A percentile compares a stretch with the other conserved stretches of the same genome.
Evolutionary conservation across 2,888 invertebrate species (phyloP).

Genomic region (Meloe dianella): DNA sequence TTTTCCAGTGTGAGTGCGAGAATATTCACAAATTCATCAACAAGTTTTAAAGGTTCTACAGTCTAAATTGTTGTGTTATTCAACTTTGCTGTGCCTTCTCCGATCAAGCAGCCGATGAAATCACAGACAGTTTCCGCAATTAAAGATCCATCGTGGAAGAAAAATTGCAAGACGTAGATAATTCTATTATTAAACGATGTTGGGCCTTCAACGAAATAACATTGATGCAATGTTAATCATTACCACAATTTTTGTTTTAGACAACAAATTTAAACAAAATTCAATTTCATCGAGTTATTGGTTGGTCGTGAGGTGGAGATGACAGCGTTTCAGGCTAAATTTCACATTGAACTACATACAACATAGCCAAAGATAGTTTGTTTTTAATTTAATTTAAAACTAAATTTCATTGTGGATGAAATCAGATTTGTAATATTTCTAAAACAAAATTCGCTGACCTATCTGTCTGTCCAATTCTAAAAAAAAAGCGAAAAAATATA

Average conservation of each 20-base stretch:
- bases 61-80: background rate
- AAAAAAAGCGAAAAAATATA: background rate
- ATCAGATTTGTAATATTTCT: background rate
- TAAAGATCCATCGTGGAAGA: background rate
- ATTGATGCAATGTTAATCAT: background rate
- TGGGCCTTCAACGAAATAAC: background rate
- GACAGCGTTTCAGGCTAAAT: too few relatives aligned
- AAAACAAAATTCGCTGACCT: background rate
- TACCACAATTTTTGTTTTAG: conserved; percentile 6
- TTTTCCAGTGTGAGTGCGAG: background rate
- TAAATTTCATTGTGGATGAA: background rate
- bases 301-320: too few relatives aligned
- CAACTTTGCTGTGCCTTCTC: background rate
- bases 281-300: conserved; percentile 3
- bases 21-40: background rate
- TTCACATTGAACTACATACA: too few relatives aligned
- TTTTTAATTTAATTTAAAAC: background rate
- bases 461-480: background rate
- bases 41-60: background rate
- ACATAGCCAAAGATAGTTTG: too few relatives aligned
- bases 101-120: background rate
- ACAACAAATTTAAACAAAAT: conserved; percentile 1
- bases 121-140: background rate
- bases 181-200: background rate
- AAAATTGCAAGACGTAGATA: background rate